phyloP scores from a whole-genome alignment of 2,113 vertebrate species.

The Herpetotheres cachinnans region DNA sequence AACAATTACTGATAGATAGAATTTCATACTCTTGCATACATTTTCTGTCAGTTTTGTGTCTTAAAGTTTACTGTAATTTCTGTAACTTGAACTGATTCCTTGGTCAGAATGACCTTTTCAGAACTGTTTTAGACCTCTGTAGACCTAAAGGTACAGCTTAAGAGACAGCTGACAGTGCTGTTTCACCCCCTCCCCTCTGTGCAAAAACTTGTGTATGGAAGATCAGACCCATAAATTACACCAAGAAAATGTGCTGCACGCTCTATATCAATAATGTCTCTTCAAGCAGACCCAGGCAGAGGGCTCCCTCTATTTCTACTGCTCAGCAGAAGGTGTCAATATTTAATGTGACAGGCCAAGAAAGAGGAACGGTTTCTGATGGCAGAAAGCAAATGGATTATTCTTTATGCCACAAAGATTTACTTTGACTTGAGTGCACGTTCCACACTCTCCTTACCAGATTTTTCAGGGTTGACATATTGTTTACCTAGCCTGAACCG shows the following conservation, averaged over 20 bases:
- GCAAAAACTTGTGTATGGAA: not conserved
- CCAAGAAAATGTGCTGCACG: not conserved
- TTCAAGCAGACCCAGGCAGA: not conserved
- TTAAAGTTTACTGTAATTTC: not conserved
- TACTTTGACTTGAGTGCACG: not conserved
- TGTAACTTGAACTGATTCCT: not conserved
- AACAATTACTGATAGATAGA: not conserved
- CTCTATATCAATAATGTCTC: not conserved
- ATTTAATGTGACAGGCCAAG: not conserved
- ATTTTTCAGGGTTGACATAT: not conserved
- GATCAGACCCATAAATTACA: not conserved
- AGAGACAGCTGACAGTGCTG: not conserved
- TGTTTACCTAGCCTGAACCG: not conserved
- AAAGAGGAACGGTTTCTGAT: not conserved
- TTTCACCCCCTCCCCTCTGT: not conserved
- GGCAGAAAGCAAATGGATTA: not conserved
- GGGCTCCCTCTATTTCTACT: not conserved
- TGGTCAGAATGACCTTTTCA: not conserved
- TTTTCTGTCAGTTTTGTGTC: not conserved
- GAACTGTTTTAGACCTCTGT: not conserved
- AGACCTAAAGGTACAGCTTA: not conserved
- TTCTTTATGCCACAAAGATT: not conserved
- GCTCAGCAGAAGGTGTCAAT: not conserved
- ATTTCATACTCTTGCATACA: not conserved
- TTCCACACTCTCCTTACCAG: not conserved